These are phyloP conservation scores for Leucosticte australis DNA, from an alignment of 2,113 vertebrate species.

Conservation along the genomic window DNA sequence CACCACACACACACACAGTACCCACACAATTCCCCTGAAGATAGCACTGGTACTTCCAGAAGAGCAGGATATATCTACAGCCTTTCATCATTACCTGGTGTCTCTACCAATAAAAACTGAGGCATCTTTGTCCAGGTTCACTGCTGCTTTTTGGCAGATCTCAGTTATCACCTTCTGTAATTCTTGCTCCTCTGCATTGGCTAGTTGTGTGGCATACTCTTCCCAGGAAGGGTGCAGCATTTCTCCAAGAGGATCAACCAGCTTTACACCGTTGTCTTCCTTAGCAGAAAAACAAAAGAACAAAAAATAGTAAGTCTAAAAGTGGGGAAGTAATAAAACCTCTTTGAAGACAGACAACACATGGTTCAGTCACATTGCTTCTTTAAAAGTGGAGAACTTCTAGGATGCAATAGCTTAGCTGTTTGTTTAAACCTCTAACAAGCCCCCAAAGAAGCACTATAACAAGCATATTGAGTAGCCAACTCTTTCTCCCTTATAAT, in stretches of 20 bases:
- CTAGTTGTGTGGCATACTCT: constrained; percentile 84
- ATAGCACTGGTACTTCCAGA: neutral
- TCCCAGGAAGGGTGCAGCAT: constrained; percentile 92
- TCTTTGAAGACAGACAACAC: neutral
- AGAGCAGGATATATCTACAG: neutral
- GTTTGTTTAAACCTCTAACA: neutral
- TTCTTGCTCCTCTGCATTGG: constrained; percentile 86
- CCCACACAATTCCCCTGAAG: neutral
- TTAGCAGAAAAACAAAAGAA: constrained; percentile 43
- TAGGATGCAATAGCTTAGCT: neutral
- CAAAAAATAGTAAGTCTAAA: neutral
- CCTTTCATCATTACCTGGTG: constrained; percentile 83
- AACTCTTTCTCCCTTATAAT: neutral
- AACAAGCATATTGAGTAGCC: neutral
- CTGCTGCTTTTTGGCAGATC: constrained; percentile 79
- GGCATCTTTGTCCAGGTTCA: constrained; percentile 79
- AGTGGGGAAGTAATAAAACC: neutral
- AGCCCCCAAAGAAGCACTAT: accelerated
- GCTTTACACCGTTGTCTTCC: constrained; percentile 96
- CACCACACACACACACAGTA: accelerated
- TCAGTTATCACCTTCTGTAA: constrained; percentile 73
- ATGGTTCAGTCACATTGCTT: neutral
- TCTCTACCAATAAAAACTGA: constrained; percentile 88
- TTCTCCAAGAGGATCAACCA: constrained; percentile 93
- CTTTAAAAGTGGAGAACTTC: neutral